These are phyloP conservation scores for Falco concolor DNA, from an alignment of 2,797 vertebrate species.

Conservation along the genomic window DNA sequence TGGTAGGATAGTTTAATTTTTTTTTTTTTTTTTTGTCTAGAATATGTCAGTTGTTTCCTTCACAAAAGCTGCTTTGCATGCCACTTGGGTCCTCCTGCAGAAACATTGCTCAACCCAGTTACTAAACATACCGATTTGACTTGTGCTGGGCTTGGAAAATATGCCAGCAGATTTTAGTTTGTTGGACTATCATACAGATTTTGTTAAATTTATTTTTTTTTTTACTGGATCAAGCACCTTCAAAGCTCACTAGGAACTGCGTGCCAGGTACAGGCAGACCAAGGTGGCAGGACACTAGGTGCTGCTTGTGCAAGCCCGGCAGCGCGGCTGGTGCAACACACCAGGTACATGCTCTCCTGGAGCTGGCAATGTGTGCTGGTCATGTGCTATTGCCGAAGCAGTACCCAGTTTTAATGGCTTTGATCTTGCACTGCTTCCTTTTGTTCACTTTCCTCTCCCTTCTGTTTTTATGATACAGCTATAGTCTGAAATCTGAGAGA, in stretches of 20 bases:
- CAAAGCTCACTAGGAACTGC: rapidly evolving
- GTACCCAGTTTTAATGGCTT: not conserved
- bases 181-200: not conserved
- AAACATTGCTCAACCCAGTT: rapidly evolving
- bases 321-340: not conserved
- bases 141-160: not conserved
- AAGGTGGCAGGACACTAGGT: not conserved
- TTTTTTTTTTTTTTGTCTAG: not conserved
- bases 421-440: not conserved
- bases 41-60: not conserved
- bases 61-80: not conserved
- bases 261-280: rapidly evolving
- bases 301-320: not conserved
- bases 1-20: not conserved
- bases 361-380: not conserved
- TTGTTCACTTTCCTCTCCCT: not conserved
- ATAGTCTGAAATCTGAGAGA: not conserved
- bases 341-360: not conserved
- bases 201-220: not conserved
- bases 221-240: not conserved
- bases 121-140: not conserved
- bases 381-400: rapidly evolving
- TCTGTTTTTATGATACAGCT: not conserved
- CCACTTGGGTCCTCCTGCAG: not conserved
- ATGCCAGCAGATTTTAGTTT: not conserved